A percentile compares a stretch with the other conserved stretches of the same genome.
Conservation (phyloP, 2,888 invertebrate species). For the Tiliacea aurago region DNA sequence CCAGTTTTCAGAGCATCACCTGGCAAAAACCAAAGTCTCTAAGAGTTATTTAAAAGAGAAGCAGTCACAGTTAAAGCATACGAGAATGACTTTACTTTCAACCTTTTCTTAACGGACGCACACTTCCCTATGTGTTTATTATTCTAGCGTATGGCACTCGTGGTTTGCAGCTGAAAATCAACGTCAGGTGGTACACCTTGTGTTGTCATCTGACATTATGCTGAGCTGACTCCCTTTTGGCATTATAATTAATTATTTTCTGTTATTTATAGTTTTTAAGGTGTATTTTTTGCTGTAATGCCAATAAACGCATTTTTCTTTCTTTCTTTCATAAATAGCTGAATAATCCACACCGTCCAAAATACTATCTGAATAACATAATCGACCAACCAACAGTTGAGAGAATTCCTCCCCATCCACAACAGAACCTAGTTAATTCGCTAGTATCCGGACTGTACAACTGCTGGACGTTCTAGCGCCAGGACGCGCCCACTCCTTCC, state of each 20-base stretch:
- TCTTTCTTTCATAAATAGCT: neutral
- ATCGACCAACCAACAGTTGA: neutral
- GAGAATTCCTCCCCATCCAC: neutral
- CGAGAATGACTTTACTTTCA: neutral
- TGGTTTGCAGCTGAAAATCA: no score
- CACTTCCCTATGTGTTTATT: no score
- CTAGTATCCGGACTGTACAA: slow-evolving; percentile 55
- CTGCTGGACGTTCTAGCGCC: slow-evolving; percentile 59
- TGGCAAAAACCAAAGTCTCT: neutral
- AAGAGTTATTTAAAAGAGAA: neutral
- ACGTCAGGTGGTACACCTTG: no score
- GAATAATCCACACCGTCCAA: neutral
- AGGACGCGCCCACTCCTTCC: slow-evolving; percentile 70
- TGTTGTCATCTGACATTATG: no score
- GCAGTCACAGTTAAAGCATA: neutral
- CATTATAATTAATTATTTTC: no score
- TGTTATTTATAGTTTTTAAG: no score
- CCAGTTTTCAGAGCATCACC: neutral
- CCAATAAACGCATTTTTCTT: no score
- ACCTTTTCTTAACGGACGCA: no score
- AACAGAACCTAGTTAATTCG: slow-evolving; percentile 39
- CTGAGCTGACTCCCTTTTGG: no score
- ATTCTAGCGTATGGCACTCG: no score
- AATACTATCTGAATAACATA: neutral
- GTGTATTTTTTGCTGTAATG: no score